Conservation (phyloP, 2,113 vertebrate species). For the Collichthys lucidus region DNA sequence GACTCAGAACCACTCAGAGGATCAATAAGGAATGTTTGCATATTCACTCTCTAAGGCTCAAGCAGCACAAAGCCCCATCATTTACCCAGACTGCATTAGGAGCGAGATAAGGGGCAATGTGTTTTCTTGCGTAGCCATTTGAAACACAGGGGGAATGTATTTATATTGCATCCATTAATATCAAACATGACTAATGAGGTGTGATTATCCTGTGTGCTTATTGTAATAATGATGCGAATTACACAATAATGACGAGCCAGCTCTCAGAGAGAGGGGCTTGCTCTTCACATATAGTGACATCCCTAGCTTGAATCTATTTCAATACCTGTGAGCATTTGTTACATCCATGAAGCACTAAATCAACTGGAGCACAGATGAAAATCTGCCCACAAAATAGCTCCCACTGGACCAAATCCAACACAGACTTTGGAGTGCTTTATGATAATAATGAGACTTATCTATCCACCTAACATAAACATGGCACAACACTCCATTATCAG, state of each 20-base stretch:
- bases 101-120: conserved; percentile 62
- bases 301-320: conserved; percentile 62
- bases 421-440: conserved; percentile 49
- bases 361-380: conserved; percentile 60
- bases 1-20: conserved; percentile 54
- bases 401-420: conserved; percentile 55
- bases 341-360: conserved; percentile 64
- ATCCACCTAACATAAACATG: conserved; percentile 57
- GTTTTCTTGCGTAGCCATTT: conserved; percentile 74
- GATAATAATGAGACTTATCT: conserved; percentile 63
- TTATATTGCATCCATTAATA: conserved; percentile 83
- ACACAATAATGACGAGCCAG: conserved; percentile 69
- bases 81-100: conserved; percentile 77
- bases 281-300: conserved; percentile 58
- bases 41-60: conserved; percentile 62
- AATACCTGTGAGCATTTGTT: conserved; percentile 73
- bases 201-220: conserved; percentile 81
- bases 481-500: conserved; percentile 55
- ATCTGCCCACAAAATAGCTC: conserved; percentile 66
- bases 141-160: conserved; percentile 80
- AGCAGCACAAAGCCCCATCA: conserved; percentile 73
- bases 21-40: conserved; percentile 72
- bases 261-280: conserved; percentile 42
- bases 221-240: conserved; percentile 75
- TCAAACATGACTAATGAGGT: conserved; percentile 84